Evolutionary conservation across 2,797 vertebrate species (phyloP), one percentile per base, ranked within the genome.

Genomic region (Pangasius djambal): DNA sequence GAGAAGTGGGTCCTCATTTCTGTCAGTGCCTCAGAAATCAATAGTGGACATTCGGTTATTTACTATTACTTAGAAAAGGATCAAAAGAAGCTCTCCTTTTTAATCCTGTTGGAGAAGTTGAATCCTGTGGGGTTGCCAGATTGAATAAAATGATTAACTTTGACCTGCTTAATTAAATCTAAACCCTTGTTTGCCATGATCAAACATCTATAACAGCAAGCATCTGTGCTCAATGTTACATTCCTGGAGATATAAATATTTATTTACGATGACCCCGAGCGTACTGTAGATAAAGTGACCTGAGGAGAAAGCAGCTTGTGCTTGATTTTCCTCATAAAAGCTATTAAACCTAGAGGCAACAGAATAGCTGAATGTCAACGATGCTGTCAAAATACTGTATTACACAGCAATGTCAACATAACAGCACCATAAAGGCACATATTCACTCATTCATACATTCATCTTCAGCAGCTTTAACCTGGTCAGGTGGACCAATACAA

Each of bases 141-240:
- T 90, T 82, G 87, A 59, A 91, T 90, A 86, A 81, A 79, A 85
- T 86, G 22, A 88, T 89, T 86, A 90, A 37, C 4, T 31, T 78
- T 78, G 48, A 78, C 1, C 15, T 31, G n/a, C 3, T 59, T 20
- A 22, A 3, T 59, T 59, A 82, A 28, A 61, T 61, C 28, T 40
- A 37, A 40, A 61, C 57, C 13, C 57, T 6, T 59, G 34, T 28
- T 63, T 63, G 55, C 55, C 4, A 28, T 59, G 79, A 37, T 20
- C 79, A 82, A 82, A 37, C 22, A 59, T 59, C 55, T 82, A 15
- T 13, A 61, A 82, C 20, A 83, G 79, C 34, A 61, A 83, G 15
- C 34, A 63, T 40, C 37, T 40, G 20, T 10, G 18, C 12, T 40
- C 55, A 40, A 7, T 40, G 34, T 61, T 82, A 40, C 78, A 37